Base-by-base conservation (phyloP, 2,888 invertebrate genomes). In the Pogonocherus hispidulus region DNA sequence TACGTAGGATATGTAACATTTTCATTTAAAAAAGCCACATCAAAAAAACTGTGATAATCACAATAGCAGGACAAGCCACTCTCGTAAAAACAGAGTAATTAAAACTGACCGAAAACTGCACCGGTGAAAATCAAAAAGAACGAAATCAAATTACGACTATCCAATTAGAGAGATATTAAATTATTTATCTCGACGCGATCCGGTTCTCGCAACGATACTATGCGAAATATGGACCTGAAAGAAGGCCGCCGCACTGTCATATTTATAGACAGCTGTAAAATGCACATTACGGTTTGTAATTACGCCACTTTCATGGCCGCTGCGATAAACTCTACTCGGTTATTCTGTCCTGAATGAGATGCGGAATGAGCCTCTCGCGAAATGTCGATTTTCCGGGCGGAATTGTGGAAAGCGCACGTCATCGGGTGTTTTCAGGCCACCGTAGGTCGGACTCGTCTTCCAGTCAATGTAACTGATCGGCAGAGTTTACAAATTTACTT, bases 231-330 rank as follows among this genome's bases (percentile, higher is more conserved):
- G 32, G 0, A 32, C 8, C 32, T 32, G 20, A 37, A 56, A 56
- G 55, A 41, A 56, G n/a, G n/a, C n/a, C n/a, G n/a, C n/a, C n/a
- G n/a, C 44, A 46, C 41, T 46, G 14, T 23, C 57, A 41, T 44
- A 57, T 57, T 57, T 57, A 46, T 46, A 44, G 57, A 22, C 27
- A 14, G 46, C 44, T 44, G 57, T 46, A 27, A 44, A 57, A 57
- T 56, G 37, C 20, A 37, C 37, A 41, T 56, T 41, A 56, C 20
- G 41, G 20, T 22, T 37, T n/a, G 55, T 37, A 56, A 56, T 56
- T 56, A 44, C 23, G 14, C 23, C 23, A 32, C 22, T 20, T 56
- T 56, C 41, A 56, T 37, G 55, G 22, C 5, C 41, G 18, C n/a
- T 2, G 9, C 32, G 32, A 32, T 32, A 32, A 32, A 32, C 32